phyloP scores from a whole-genome alignment of 2,888 invertebrate species.

The Acanthacorydalis orientalis region DNA sequence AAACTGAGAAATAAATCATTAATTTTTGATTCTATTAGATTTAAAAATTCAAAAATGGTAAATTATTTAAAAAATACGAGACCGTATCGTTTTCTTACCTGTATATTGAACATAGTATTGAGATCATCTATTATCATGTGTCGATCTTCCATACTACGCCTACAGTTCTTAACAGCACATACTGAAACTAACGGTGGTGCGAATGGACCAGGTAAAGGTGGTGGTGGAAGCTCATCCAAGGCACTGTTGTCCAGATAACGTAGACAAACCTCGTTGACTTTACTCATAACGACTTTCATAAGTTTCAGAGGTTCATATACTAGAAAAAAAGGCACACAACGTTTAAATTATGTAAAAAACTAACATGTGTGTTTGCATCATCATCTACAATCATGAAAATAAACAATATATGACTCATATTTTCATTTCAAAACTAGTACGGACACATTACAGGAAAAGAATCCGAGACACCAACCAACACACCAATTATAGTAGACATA shows the following conservation, averaged over 20 bases:
- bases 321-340: slow-evolving; percentile 25
- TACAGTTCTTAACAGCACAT: slow-evolving; percentile 61
- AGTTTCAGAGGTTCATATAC: slow-evolving; percentile 54
- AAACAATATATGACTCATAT: too few species aligned
- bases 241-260: slow-evolving; percentile 50
- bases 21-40: too few species aligned
- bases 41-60: too few species aligned
- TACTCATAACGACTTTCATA: slow-evolving; percentile 56
- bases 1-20: too few species aligned
- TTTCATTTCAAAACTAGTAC: too few species aligned
- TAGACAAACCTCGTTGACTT: slow-evolving; percentile 53
- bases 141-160: slow-evolving; percentile 85
- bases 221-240: slow-evolving; percentile 44
- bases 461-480: too few species aligned
- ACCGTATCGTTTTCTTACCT: slow-evolving; percentile 29
- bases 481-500: too few species aligned
- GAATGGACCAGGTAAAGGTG: slow-evolving; percentile 38
- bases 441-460: too few species aligned
- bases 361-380: background rate
- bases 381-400: background rate
- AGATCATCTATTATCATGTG: slow-evolving; percentile 71
- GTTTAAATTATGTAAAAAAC: background rate
- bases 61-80: too few species aligned
- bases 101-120: slow-evolving; percentile 61
- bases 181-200: slow-evolving; percentile 37